Evolutionary conservation across 2,797 vertebrate species (phyloP).

Genomic region (Australoheros facetus): DNA sequence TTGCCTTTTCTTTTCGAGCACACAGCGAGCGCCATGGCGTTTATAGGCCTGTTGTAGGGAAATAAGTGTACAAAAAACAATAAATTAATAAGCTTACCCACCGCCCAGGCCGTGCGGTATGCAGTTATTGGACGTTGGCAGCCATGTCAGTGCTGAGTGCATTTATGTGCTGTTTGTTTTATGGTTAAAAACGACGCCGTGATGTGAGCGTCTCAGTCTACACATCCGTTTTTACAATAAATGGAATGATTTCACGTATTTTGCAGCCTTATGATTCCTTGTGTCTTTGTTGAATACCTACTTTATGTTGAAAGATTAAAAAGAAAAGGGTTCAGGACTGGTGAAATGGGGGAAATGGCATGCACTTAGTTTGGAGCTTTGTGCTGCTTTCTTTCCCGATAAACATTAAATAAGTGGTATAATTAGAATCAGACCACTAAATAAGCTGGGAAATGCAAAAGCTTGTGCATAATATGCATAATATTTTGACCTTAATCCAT

Average conservation of each 20-base stretch:
- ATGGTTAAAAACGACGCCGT: neutral
- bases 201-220: neutral
- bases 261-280: neutral
- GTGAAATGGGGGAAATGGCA: neutral
- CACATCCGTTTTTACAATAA: neutral
- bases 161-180: neutral
- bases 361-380: neutral
- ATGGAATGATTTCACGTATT: neutral
- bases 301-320: neutral
- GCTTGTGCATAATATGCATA: neutral
- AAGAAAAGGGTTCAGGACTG: neutral
- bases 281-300: neutral
- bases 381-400: too few relatives aligned
- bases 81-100: neutral
- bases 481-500: neutral
- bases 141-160: neutral
- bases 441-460: neutral
- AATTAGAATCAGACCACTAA: too few relatives aligned
- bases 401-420: neutral
- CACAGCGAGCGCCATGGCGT: neutral
- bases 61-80: neutral
- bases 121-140: neutral
- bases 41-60: neutral
- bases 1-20: constrained; percentile 57
- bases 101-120: neutral